Percentiles rank a stretch among this genome's conserved stretches.
Evolutionary conservation across 2,888 invertebrate genomes (phyloP).

Genomic region (Syrphus vitripennis): DNA sequence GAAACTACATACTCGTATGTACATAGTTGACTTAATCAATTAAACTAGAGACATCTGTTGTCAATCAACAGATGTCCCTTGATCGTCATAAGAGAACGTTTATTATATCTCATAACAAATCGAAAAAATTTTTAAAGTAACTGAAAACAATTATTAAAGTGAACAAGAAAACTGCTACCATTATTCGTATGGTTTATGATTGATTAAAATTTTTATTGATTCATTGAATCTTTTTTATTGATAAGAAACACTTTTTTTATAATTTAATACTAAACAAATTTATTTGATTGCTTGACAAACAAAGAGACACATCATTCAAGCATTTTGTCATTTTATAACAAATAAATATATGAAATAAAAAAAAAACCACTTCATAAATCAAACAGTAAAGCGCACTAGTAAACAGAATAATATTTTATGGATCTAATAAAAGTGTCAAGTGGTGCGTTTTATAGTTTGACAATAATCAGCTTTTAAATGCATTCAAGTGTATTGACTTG

Average conservation of each 20-base stretch:
- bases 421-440: constrained; percentile 44
- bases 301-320: neutral
- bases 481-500: constrained; percentile 2
- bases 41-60: neutral
- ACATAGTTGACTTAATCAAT: too few relatives aligned
- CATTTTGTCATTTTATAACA: neutral
- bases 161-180: neutral
- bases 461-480: neutral
- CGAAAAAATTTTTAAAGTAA: neutral
- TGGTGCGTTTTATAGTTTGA: neutral
- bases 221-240: constrained; percentile 8
- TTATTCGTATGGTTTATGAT: neutral
- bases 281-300: constrained; percentile 43
- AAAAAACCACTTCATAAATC: constrained; percentile 25
- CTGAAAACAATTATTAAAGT: neutral
- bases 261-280: constrained; percentile 27
- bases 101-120: neutral
- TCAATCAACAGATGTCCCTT: constrained; percentile 14
- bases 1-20: too few relatives aligned
- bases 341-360: neutral
- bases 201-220: constrained; percentile 15
- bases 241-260: constrained; percentile 24
- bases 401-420: constrained; percentile 30
- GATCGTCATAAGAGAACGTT: neutral
- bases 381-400: constrained; percentile 2